These are phyloP conservation scores for Amazona guildingii DNA, from an alignment of 2,113 vertebrate species.

Conservation along the genomic window DNA sequence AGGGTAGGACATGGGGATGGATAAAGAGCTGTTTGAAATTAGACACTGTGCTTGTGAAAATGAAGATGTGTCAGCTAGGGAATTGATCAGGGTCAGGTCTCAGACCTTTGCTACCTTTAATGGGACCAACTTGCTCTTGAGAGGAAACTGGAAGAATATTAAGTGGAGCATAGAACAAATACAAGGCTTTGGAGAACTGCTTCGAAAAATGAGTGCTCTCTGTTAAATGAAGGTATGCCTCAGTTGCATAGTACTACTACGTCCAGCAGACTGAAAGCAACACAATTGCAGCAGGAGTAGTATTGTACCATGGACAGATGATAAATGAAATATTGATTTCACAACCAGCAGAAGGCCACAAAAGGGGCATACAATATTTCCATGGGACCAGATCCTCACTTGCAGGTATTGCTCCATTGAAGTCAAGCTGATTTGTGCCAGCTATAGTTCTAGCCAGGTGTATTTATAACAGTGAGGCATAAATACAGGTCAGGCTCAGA, in stretches of 20 bases:
- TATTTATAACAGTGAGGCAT: background rate
- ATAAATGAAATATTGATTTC: constrained; percentile 44
- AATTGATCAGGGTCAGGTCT: background rate
- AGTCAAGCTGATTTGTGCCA: constrained; percentile 45
- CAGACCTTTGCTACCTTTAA: constrained; percentile 35
- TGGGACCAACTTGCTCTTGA: background rate
- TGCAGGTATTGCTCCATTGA: background rate
- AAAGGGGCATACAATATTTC: background rate
- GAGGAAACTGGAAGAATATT: constrained; percentile 3
- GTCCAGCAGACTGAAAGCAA: background rate
- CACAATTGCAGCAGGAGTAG: background rate
- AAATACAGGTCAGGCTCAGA: background rate
- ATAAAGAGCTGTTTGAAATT: constrained; percentile 50
- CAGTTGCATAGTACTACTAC: background rate
- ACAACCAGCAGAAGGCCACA: background rate
- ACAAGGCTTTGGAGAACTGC: background rate
- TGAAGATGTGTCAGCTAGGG: constrained; percentile 6
- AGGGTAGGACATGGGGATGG: background rate
- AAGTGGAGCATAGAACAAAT: background rate
- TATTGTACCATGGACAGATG: background rate
- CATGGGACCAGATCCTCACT: background rate
- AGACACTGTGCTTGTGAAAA: background rate
- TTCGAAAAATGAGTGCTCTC: constrained; percentile 2
- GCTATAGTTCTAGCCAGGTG: background rate
- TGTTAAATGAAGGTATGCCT: background rate